Evolutionary conservation across 2,888 invertebrate genomes (phyloP).

Genomic region (Hymenopus coronatus): DNA sequence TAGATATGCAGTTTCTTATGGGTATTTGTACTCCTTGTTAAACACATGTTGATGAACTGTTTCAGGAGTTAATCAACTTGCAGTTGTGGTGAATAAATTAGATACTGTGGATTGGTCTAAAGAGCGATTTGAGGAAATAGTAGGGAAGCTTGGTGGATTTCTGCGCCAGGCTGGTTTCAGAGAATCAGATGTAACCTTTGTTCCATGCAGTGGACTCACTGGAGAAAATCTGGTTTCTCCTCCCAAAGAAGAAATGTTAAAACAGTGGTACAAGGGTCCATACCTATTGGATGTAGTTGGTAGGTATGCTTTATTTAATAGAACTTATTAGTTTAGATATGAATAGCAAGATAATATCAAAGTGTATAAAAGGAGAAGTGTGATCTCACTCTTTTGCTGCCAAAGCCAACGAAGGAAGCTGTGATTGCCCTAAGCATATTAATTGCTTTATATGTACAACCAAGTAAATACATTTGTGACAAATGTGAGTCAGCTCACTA

Average conservation of each 20-base stretch:
- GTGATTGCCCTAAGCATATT: too few species aligned
- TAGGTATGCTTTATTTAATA: conserved; percentile 41
- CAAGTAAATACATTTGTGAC: too few species aligned
- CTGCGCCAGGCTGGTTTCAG: conserved; percentile 90
- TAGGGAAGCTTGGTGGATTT: conserved; percentile 73
- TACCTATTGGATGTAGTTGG: conserved; percentile 82
- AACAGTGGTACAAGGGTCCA: conserved; percentile 75
- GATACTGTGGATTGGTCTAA: conserved; percentile 94
- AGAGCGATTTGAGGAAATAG: conserved; percentile 87
- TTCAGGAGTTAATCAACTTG: conserved; percentile 86
- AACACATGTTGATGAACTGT: not conserved
- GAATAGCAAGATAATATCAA: too few species aligned
- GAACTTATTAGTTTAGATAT: not conserved
- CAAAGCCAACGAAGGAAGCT: too few species aligned
- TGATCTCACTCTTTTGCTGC: too few species aligned
- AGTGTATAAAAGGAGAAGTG: too few species aligned
- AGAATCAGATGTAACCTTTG: conserved; percentile 80
- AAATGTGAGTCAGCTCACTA: too few species aligned
- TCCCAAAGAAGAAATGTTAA: conserved; percentile 61
- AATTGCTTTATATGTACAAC: too few species aligned
- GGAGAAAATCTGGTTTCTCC: conserved; percentile 84
- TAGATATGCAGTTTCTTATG: too few species aligned
- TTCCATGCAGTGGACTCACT: conserved; percentile 94
- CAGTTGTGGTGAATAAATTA: conserved; percentile 95
- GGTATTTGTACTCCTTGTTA: too few species aligned